Conservation (phyloP, 2,888 invertebrate genomes). For the Erpobdella octoculata region DNA sequence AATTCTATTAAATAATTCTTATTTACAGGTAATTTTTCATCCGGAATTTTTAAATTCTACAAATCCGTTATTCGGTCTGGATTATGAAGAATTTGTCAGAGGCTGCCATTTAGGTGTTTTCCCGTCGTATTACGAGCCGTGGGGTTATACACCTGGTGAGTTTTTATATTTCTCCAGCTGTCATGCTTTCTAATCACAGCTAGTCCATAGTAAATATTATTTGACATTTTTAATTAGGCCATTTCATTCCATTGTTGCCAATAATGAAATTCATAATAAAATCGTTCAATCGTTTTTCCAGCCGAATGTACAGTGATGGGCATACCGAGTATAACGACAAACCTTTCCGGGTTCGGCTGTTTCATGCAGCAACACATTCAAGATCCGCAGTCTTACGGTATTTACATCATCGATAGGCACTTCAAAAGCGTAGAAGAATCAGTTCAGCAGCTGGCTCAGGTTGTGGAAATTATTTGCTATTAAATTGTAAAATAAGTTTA, state of each 20-base stretch:
- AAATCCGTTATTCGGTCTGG: slow-evolving; percentile 90
- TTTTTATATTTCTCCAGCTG: background rate
- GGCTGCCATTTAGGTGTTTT: slow-evolving; percentile 98
- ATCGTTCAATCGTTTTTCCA: no score
- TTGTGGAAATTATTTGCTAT: slow-evolving; percentile 11
- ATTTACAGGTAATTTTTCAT: slow-evolving; percentile 81
- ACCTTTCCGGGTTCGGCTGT: slow-evolving; percentile 92
- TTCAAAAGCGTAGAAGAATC: slow-evolving; percentile 81
- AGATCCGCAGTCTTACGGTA: slow-evolving; percentile 94
- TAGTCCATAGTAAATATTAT: no score
- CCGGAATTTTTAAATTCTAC: slow-evolving; percentile 96
- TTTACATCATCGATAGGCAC: slow-evolving; percentile 91
- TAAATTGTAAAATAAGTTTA: background rate
- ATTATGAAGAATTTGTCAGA: slow-evolving; percentile 97
- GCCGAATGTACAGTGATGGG: slow-evolving; percentile 99
- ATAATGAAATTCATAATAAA: no score
- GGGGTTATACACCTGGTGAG: slow-evolving; percentile 87
- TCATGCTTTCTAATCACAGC: no score
- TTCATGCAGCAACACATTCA: slow-evolving; percentile 96
- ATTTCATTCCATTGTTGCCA: no score
- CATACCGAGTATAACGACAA: slow-evolving; percentile 94
- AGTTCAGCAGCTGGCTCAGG: slow-evolving; percentile 68
- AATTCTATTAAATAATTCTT: background rate
- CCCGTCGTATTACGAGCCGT: slow-evolving; percentile 98
- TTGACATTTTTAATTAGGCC: no score